Percentiles rank a stretch among this genome's conserved stretches.
These are phyloP conservation scores for Sus scrofa DNA, from an alignment of 2,113 vertebrate species.

Conservation along the genomic window T2T-Sscrofa CM000827.6:39896001-39896500, in stretches of 20 bases:
- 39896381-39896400: too few relatives aligned
- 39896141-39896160: not conserved
- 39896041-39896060: not conserved
- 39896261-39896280: too few relatives aligned
- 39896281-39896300: not conserved
- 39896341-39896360: not conserved
- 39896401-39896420: not conserved
- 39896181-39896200: not conserved
- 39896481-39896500: not conserved
- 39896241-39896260: not conserved
- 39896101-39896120: not conserved
- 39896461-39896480: not conserved
- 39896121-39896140: not conserved
- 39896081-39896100: not conserved
- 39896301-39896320: too few relatives aligned
- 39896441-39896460: not conserved
- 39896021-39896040: not conserved
- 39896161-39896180: not conserved
- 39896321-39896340: not conserved
- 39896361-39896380: not conserved
- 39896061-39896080: not conserved
- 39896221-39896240: too few relatives aligned
- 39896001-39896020: not conserved
- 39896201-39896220: not conserved
- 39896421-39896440: not conserved